phyloP scores from a whole-genome alignment of 2,888 invertebrate genomes.

The Diadegma fenestrale region DNA sequence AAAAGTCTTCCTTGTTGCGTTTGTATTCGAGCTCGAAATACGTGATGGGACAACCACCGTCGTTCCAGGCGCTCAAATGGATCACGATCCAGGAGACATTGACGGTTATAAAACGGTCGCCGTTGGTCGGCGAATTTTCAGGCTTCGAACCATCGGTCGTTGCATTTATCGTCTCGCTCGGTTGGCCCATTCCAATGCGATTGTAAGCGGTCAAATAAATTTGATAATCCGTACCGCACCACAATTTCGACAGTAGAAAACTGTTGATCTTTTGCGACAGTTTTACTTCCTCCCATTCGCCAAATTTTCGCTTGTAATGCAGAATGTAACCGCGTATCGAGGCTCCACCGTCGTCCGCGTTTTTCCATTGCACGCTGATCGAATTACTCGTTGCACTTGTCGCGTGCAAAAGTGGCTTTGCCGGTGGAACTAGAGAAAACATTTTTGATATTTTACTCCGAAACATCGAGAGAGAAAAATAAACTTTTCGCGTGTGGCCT shows the following conservation, averaged over 20 bases:
- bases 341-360: slow-evolving; percentile 92
- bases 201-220: slow-evolving; percentile 96
- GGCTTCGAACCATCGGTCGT: slow-evolving; percentile 85
- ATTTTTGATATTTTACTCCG: not conserved
- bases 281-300: slow-evolving; percentile 96
- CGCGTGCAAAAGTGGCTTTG: slow-evolving; percentile 92
- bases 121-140: slow-evolving; percentile 81
- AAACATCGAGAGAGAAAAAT: no score
- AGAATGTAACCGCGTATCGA: slow-evolving; percentile 91
- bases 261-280: slow-evolving; percentile 93
- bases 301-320: slow-evolving; percentile 95
- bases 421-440: slow-evolving; percentile 91
- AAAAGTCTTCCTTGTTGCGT: slow-evolving; percentile 87
- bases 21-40: slow-evolving; percentile 93
- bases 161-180: slow-evolving; percentile 94
- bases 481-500: not conserved
- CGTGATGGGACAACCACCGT: slow-evolving; percentile 94
- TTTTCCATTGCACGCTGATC: slow-evolving; percentile 92
- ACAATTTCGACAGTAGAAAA: slow-evolving; percentile 92
- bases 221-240: slow-evolving; percentile 95
- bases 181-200: slow-evolving; percentile 94
- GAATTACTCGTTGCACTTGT: slow-evolving; percentile 94
- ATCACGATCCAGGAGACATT: slow-evolving; percentile 95
- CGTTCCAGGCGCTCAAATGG: slow-evolving; percentile 95
- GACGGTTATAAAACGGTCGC: slow-evolving; percentile 87